A percentile compares a stretch with the other conserved stretches of the same genome.
Conservation (phyloP, 2,113 vertebrate genomes). For the Platysteira castanea region DNA sequence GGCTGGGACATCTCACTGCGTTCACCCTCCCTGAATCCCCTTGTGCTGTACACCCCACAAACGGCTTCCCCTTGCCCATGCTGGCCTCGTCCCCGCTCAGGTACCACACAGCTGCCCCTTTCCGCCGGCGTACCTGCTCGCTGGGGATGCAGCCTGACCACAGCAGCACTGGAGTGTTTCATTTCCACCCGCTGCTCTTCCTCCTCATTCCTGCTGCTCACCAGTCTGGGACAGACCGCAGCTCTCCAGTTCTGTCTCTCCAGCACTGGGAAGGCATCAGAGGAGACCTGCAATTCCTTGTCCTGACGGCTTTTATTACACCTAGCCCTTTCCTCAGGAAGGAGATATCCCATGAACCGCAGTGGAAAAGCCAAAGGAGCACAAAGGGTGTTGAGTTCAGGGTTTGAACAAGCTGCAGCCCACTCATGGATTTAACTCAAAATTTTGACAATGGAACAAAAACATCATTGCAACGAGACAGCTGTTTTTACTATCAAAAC, state of each 20-base stretch:
- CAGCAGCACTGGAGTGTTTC: background rate
- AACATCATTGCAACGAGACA: constrained; percentile 46
- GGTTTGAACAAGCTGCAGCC: constrained; percentile 43
- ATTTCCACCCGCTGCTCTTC: background rate
- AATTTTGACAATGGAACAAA: constrained; percentile 52
- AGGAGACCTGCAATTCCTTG: background rate
- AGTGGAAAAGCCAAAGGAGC: constrained; percentile 48
- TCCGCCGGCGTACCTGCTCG: background rate
- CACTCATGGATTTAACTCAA: constrained; percentile 52
- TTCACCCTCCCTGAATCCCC: background rate
- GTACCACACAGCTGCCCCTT: background rate
- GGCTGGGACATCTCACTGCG: accelerated
- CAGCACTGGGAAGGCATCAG: background rate
- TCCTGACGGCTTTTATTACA: constrained; percentile 1
- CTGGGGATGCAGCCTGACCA: background rate
- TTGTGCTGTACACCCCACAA: background rate
- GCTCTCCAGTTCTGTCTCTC: background rate
- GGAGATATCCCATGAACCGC: constrained; percentile 17
- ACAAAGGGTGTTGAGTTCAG: constrained; percentile 31
- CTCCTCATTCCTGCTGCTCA: background rate
- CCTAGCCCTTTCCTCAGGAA: constrained; percentile 46
- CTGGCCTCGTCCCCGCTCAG: accelerated
- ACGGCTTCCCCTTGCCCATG: background rate
- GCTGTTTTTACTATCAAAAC: constrained; percentile 60
- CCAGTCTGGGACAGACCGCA: background rate